Base-by-base conservation (phyloP, 2,113 vertebrate species). In the Poicephalus meyeri region DNA sequence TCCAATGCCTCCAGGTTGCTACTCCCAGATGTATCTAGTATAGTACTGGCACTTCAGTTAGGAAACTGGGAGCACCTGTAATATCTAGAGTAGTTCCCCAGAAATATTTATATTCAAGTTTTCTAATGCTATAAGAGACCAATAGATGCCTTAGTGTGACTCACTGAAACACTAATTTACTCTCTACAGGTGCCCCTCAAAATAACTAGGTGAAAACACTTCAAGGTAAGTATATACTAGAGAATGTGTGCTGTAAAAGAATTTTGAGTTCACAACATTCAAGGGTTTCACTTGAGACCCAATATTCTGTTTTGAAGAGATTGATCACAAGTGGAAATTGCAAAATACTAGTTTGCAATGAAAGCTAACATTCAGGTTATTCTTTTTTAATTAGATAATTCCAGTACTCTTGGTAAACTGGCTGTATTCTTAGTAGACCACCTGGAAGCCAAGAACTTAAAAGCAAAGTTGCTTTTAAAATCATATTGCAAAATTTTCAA, bases 151-250 rank as follows among this genome's bases (percentile, higher is more conserved):
- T 86, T 73, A 41, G 4, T 13, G 10, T 39, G 20, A 80, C 16
- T 35, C 35, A 69, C 11, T 65, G 14, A 92, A 82, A 65, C 13
- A 64, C 10, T 41, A 24, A 28, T 88, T 85, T 58, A 50, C 7
- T 25, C 2, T 13, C 24, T 88, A 13, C 3, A 39, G 9, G 2
- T 3, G 2, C 7, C 4, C 2, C 2, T 8, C 10, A 41, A 46
- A 31, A 39, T 21, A 55, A 60, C 8, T n/a, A 28, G 56, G 14
- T 21, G 44, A 76, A 78, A 78, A 53, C 9, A 28, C 4, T 66
- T 63, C 8, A 53, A 31, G 7, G 7, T 37, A 71, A 81, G 9
- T 39, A 65, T 81, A 74, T 46, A 42, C 8, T 44, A 28, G 28
- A 63, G 3, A 70, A 80, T 7, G 2, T 19, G 14, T 41, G 3